Percentiles rank a stretch among this genome's conserved stretches.
phyloP scores from a whole-genome alignment of 2,797 vertebrate species.

The Masticophis lateralis region DNA sequence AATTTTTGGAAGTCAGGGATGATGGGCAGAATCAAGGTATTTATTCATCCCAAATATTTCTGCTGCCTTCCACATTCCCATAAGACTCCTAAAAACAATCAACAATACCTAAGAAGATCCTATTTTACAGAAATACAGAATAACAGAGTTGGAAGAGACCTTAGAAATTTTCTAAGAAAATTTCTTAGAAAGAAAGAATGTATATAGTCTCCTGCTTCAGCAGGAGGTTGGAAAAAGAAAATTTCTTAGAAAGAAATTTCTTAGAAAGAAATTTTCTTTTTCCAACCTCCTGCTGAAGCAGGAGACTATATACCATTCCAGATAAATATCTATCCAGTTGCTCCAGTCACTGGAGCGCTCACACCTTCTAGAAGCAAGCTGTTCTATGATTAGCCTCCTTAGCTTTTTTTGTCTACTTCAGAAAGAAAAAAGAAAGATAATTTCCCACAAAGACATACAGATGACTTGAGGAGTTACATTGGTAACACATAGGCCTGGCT shows the following conservation, averaged over 20 bases:
- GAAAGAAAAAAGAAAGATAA: not conserved
- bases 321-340: not conserved
- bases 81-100: not conserved
- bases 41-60: not conserved
- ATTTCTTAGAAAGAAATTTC: too few species aligned
- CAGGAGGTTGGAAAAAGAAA: too few species aligned
- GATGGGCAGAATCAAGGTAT: not conserved
- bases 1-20: not conserved
- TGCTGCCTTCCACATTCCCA: not conserved
- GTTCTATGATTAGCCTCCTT: not conserved
- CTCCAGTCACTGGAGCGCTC: not conserved
- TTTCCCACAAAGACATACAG: not conserved
- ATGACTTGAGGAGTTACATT: not conserved
- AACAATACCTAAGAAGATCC: not conserved
- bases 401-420: not conserved
- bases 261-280: too few species aligned
- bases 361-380: not conserved
- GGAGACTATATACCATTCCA: not conserved
- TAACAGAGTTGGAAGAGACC: not conserved
- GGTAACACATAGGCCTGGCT: not conserved
- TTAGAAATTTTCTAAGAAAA: not conserved
- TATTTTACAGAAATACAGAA: not conserved
- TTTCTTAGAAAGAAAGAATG: too few species aligned
- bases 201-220: too few species aligned
- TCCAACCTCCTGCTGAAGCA: not conserved